Percentiles rank a stretch among this genome's conserved stretches.
These are phyloP conservation scores for Biston stratarius DNA, from an alignment of 2,888 invertebrate genomes.

Conservation along the genomic window DNA sequence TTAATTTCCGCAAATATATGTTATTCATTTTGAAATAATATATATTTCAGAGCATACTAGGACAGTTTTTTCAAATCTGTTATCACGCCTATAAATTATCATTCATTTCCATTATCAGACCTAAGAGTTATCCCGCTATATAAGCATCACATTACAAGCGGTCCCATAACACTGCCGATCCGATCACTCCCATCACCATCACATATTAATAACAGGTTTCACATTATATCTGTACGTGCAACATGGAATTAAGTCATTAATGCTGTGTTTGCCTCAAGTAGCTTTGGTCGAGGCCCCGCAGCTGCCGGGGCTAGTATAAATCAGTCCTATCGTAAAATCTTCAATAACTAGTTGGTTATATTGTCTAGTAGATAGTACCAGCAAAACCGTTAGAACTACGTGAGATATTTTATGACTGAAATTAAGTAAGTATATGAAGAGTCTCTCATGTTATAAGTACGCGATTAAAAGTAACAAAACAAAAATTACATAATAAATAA, in stretches of 20 bases:
- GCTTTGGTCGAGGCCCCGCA: constrained; percentile 50
- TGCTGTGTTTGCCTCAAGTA: constrained; percentile 57
- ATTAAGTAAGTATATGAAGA: background rate
- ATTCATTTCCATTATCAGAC: background rate
- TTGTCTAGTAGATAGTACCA: constrained; percentile 29
- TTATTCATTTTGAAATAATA: no score
- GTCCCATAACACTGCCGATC: constrained; percentile 6
- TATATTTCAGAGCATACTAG: no score
- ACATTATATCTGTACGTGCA: constrained; percentile 31
- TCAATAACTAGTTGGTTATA: constrained; percentile 55
- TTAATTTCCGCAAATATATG: no score
- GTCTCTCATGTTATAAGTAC: background rate
- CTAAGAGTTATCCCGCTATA: background rate
- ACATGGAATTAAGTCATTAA: constrained; percentile 61
- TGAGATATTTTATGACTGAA: constrained; percentile 35
- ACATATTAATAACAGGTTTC: constrained; percentile 13
- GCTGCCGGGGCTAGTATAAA: constrained; percentile 56
- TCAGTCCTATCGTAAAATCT: constrained; percentile 64
- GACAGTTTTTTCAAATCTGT: no score
- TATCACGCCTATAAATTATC: background rate
- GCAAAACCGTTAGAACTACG: constrained; percentile 46
- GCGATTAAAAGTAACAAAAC: background rate
- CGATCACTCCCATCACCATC: constrained; percentile 19
- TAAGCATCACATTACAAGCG: constrained; percentile 4
- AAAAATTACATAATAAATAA: background rate